Percentiles rank a stretch among this genome's conserved stretches.
phyloP scores from a whole-genome alignment of 2,797 vertebrate species.

The Poliocrania exsul region DNA sequence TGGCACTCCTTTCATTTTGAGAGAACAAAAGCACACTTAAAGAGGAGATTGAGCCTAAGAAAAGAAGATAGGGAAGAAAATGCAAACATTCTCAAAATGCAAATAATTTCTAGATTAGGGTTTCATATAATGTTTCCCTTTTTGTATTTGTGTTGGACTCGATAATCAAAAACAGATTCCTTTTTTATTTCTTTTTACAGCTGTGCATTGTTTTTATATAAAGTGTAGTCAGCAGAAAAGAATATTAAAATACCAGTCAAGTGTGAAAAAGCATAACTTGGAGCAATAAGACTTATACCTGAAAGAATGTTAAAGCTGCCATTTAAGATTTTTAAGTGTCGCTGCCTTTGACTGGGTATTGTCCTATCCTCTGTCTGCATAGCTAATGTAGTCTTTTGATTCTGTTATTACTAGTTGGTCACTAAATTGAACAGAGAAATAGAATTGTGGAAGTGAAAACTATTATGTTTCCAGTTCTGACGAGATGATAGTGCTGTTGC shows the following conservation, averaged over 20 bases:
- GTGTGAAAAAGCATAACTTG: conserved; percentile 59
- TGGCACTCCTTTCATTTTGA: background rate
- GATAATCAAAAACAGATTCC: conserved; percentile 27
- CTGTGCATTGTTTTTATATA: conserved; percentile 53
- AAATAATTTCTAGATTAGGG: conserved; percentile 31
- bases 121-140: conserved; percentile 20
- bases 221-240: conserved; percentile 64
- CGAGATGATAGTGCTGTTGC: conserved; percentile 83
- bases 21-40: background rate
- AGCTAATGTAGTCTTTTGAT: conserved; percentile 77
- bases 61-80: background rate
- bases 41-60: background rate
- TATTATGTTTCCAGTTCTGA: conserved; percentile 83
- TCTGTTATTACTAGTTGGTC: conserved; percentile 81
- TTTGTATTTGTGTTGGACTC: conserved; percentile 41
- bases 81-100: conserved; percentile 24
- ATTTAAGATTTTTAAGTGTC: conserved; percentile 69
- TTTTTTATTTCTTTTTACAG: conserved; percentile 52
- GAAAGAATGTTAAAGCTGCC: conserved; percentile 51
- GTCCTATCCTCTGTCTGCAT: conserved; percentile 61
- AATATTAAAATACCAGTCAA: conserved; percentile 63
- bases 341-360: conserved; percentile 50
- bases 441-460: conserved; percentile 83
- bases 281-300: conserved; percentile 58
- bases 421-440: conserved; percentile 82